A percentile compares a stretch with the other conserved stretches of the same genome.
Evolutionary conservation across 2,888 invertebrate species (phyloP).

Genomic region (Raillietiella orientalis): DNA sequence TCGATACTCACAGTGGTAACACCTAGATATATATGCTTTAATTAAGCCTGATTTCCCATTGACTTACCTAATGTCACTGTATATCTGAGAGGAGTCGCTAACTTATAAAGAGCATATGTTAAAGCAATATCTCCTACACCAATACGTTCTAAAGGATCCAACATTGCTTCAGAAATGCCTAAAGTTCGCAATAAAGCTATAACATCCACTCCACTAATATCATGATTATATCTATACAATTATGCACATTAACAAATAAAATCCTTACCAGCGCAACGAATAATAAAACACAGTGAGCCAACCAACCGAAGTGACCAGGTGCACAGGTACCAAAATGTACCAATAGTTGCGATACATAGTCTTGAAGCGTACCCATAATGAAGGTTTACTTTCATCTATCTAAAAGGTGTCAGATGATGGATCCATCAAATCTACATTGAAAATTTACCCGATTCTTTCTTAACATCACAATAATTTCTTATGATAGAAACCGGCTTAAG

Average conservation of each 20-base stretch:
- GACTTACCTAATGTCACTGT: conserved; percentile 52
- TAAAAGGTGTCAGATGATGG: too few relatives aligned
- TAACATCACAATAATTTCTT: conserved; percentile 8
- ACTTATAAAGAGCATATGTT: conserved; percentile 69
- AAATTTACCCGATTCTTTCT: too few relatives aligned
- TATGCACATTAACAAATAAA: neutral
- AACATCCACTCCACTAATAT: conserved; percentile 60
- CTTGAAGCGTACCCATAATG: conserved; percentile 49
- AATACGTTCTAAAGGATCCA: conserved; percentile 38
- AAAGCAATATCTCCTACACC: conserved; percentile 61
- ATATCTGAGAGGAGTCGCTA: conserved; percentile 62
- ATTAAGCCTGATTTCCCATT: too few relatives aligned
- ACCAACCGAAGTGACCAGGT: conserved; percentile 46
- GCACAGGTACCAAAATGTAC: conserved; percentile 82
- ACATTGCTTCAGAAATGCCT: conserved; percentile 39
- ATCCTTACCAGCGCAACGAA: neutral
- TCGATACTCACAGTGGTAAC: conserved; percentile 58
- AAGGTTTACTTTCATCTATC: too few relatives aligned
- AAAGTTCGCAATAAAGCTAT: conserved; percentile 36
- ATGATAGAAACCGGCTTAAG: neutral
- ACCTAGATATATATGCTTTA: too few relatives aligned
- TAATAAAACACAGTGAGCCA: conserved; percentile 63
- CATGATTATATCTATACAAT: neutral
- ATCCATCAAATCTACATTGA: too few relatives aligned
- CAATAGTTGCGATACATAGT: conserved; percentile 81